Conservation (phyloP, 2,797 vertebrate genomes). For the Sus cebifrons region DNA sequence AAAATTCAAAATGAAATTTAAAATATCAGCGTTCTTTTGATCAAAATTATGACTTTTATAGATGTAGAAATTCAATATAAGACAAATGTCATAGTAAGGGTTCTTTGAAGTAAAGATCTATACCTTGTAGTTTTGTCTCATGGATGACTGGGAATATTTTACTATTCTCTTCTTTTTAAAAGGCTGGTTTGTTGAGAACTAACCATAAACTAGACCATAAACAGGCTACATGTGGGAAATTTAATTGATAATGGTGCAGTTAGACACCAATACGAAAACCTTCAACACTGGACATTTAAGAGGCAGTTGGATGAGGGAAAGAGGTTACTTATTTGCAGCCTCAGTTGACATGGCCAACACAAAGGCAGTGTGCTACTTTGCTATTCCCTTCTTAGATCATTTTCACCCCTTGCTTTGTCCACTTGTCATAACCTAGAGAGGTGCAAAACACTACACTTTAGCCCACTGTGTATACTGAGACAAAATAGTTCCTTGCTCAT, state of each 20-base stretch:
- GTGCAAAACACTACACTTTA: not conserved
- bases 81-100: not conserved
- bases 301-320: not conserved
- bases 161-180: not conserved
- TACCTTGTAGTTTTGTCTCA: not conserved
- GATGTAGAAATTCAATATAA: not conserved
- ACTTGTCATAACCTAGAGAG: not conserved
- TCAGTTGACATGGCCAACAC: not conserved
- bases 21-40: constrained; percentile 15
- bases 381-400: not conserved
- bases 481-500: not conserved
- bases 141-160: not conserved
- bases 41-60: not conserved
- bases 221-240: not conserved
- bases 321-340: not conserved
- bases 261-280: not conserved
- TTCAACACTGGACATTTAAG: not conserved
- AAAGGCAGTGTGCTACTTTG: not conserved
- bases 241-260: not conserved
- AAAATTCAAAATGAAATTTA: not conserved
- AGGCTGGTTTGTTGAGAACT: not conserved
- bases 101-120: not conserved
- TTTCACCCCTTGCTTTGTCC: not conserved
- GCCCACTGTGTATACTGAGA: too few species aligned
- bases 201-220: not conserved